Evolutionary conservation across 2,113 vertebrate genomes (phyloP).

Genomic region (Gallinago undulata): DNA sequence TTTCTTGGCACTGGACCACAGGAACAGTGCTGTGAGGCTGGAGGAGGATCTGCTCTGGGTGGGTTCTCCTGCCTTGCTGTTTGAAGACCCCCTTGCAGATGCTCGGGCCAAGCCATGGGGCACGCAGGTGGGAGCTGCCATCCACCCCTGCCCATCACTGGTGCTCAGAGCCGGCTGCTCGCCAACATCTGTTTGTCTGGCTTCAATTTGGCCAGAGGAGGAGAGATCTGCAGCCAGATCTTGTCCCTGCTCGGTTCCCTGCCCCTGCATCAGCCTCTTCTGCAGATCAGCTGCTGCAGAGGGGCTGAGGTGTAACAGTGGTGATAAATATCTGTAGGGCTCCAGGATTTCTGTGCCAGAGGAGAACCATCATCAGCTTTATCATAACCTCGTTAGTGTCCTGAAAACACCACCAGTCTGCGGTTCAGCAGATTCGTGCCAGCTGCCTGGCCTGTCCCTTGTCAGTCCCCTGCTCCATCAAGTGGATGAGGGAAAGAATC

Average conservation of each 20-base stretch:
- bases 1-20: background rate
- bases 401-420: background rate
- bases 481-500: background rate
- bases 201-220: background rate
- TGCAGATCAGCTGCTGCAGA: background rate
- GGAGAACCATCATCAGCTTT: background rate
- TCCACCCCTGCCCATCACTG: background rate
- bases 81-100: background rate
- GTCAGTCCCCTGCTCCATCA: background rate
- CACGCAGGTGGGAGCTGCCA: background rate
- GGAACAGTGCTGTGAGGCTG: background rate
- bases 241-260: background rate
- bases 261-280: background rate
- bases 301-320: background rate
- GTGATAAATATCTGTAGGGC: background rate
- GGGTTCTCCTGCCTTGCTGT: background rate
- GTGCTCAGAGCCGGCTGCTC: background rate
- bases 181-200: background rate
- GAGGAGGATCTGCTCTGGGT: background rate
- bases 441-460: background rate
- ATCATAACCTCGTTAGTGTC: accelerated
- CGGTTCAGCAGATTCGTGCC: accelerated
- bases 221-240: background rate
- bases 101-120: accelerated
- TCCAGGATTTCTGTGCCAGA: background rate